Base-by-base conservation (phyloP, 53 echinoderm and acorn worm genomes). In the Echinometra lucunter region DNA sequence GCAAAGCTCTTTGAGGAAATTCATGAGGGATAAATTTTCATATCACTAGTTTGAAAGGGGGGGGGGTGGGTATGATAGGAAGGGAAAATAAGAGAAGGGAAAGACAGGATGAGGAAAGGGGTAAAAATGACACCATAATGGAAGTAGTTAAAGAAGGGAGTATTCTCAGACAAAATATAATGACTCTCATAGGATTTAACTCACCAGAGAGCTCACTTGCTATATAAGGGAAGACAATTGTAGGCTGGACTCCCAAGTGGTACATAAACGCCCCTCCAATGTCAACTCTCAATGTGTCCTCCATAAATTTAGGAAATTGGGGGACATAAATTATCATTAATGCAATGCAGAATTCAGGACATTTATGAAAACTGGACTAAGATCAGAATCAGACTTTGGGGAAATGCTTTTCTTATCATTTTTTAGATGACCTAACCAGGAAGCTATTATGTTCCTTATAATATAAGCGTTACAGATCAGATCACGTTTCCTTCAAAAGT, bases 221-320 rank as follows among this genome's bases (percentile, higher is more conserved):
- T 85, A 28, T 47, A 85, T 85, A 85, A n/a, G 85, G 85, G 49
- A n/a, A 19, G 27, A 28, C 2, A 47, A 85, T 85, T n/a, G 44
- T 44, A 42, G 44, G 42, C 21, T 81, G 12, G 11, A n/a, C 85
- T 53, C 85, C 85, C 27, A 25, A 28, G 28, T 28, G 85, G 49
- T 1, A 12, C 49, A 85, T 85, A 85, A 85, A 85, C 47, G 38
- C 85, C n/a, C n/a, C 25, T 28, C 47, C 85, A 85, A 85, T 85
- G 85, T 85, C 85, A 85, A 85, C 49, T n/a, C 27, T 13, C 34
- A 85, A 85, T 85, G 49, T 8, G 27, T 85, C 49, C 85, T 47
- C 85, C 85, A 85, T 85, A 85, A 85, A 85, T 85, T 25, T 81
- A 1, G 18, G 10, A 81, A 81, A 81, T 81, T 85, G 85, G n/a